A percentile compares a stretch with the other conserved stretches of the same genome.
These are phyloP conservation scores for Xiphophorus birchmanni DNA, from an alignment of 2,797 vertebrate species.

Conservation along the genomic window DNA sequence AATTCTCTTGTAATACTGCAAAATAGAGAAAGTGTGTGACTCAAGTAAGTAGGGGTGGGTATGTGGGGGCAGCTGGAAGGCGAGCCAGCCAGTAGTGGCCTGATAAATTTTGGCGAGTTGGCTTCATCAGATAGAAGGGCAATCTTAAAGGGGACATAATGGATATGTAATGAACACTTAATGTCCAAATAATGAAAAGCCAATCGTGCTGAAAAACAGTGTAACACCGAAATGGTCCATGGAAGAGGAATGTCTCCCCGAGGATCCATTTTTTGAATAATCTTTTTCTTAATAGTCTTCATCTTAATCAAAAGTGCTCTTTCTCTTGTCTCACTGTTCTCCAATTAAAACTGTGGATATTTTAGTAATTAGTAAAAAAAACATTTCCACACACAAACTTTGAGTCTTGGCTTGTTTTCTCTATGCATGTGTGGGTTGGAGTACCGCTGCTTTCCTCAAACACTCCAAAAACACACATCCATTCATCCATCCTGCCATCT, in stretches of 20 bases:
- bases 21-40: conserved; percentile 10
- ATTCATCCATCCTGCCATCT: background rate
- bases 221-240: conserved; percentile 36
- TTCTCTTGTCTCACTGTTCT: background rate
- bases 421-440: background rate
- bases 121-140: conserved; percentile 61
- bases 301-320: background rate
- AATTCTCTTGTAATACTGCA: conserved; percentile 3
- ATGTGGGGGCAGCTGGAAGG: conserved; percentile 47
- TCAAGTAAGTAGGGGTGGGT: background rate
- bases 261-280: conserved; percentile 20
- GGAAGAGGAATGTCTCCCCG: conserved; percentile 31
- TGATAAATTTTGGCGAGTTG: conserved; percentile 49
- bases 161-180: conserved; percentile 69
- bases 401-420: background rate
- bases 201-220: conserved; percentile 56
- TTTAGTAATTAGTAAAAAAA: background rate
- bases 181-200: conserved; percentile 68
- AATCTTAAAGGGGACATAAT: conserved; percentile 65
- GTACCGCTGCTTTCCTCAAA: background rate
- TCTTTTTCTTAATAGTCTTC: background rate
- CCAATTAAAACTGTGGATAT: conserved; percentile 1
- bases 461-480: background rate
- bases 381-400: background rate
- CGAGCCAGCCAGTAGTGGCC: conserved; percentile 45